Evolutionary conservation across 1,140 invertebrate species (phyloP), one percentile per base, ranked within the genome.

Genomic region (Drosophila bipectinata): DNA sequence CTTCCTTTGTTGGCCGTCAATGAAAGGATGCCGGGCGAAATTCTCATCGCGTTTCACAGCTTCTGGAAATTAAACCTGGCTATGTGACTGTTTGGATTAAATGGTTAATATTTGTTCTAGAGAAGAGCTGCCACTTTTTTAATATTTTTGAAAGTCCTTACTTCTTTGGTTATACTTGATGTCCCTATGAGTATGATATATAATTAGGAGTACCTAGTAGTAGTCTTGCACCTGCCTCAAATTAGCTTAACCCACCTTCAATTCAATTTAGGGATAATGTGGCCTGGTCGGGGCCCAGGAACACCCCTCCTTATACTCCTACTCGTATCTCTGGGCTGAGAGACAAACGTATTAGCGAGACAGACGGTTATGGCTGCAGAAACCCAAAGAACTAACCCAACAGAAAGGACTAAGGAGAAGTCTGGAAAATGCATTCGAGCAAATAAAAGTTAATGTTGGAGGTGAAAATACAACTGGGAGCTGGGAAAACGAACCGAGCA

Each of bases 361-460:
- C 63, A 64, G 49, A 77, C 74, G 53, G 48, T 71, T 71, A 69
- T 69, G 5, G 39, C 61, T 7, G 44, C 52, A 47, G 45, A 57
- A 79, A 79, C 44, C 59, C 56, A 14, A 9, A 48, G 55, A 71
- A 63, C 49, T 60, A 53, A 24, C 47, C 32, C 30, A 44, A 61
- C 48, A 58, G 34, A 4, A n/a, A 37, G 34, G 34, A 37, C 12
- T 10, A n/a, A n/a, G 34, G 34, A n/a, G 21, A 10, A 63, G 56
- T 45, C 26, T 52, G 69, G 37, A 47, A 76, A 84, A 60, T 84
- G 76, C 68, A 79, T 69, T 69, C 84, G 63, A 57, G 76, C 57
- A 84, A 84, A 84, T 84, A 84, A 84, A 84, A 84, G 80, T 84
- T 84, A 84, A 84, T 84, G 80, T 84, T 64, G 69, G 66, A 84